Evolutionary conservation across 1,140 invertebrate species (phyloP).

Genomic region (Apis laboriosa): DNA sequence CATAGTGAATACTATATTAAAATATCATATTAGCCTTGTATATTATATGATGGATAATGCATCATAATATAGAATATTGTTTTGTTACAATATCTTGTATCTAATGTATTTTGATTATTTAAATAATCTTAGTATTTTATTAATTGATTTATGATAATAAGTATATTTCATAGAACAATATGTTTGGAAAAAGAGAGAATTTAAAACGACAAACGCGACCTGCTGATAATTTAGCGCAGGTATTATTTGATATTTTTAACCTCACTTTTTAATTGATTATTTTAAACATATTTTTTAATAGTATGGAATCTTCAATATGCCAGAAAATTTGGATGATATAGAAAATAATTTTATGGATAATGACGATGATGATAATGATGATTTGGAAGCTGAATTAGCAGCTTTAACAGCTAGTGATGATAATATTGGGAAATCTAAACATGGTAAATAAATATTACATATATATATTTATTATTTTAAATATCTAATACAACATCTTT

Average conservation of each 20-base stretch:
- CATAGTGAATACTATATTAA: not conserved
- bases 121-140: constrained; percentile 6
- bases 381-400: constrained; percentile 92
- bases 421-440: constrained; percentile 79
- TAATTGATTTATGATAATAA: constrained; percentile 11
- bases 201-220: constrained; percentile 75
- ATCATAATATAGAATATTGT: not conserved
- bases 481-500: not conserved
- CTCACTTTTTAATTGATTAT: constrained; percentile 18
- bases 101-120: not conserved
- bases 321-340: constrained; percentile 83
- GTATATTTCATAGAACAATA: constrained; percentile 53
- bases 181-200: constrained; percentile 82
- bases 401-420: constrained; percentile 85
- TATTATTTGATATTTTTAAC: constrained; percentile 58
- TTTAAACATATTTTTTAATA: constrained; percentile 54
- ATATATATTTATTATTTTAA: constrained; percentile 9
- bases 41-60: constrained; percentile 3
- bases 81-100: not conserved
- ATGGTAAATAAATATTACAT: constrained; percentile 69
- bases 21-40: not conserved
- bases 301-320: constrained; percentile 90
- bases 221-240: constrained; percentile 79
- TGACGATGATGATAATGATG: constrained; percentile 87
- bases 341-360: constrained; percentile 80